Evolutionary conservation across 2,113 vertebrate genomes (phyloP), one percentile per base, ranked within the genome.

Genomic region (Dromaius novaehollandiae): DNA sequence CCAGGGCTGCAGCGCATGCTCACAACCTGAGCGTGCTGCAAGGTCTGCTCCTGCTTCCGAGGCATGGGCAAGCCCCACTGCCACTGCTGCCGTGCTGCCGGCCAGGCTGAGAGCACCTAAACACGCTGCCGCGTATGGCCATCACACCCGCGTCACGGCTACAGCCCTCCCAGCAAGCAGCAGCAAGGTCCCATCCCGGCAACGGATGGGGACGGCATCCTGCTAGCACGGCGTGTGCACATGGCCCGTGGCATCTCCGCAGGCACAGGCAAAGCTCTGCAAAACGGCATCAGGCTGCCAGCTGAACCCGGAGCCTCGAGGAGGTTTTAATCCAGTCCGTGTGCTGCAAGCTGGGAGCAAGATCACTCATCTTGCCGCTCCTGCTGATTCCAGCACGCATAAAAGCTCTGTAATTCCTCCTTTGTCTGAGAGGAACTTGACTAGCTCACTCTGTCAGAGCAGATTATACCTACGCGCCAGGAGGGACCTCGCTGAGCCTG

Each of bases 171-270:
- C 1, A 24, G 18, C 13, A 28, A 79, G 38, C 12, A 26, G 53
- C 30, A 19, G 51, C 0, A 0, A 48, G 80, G 8, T 53, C 38
- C 25, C 44, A 93, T 86, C 17, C 53, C 9, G 18, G 30, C 0
- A 1, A 26, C 0, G 0, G 20, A 53, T 63, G 28, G 30, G 17
- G 20, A 48, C 4, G 19, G 11, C 55, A 55, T 44, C 48, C 63
- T 51, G 30, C 44, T 44, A 55, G 22, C 70, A 44, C 68, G 1
- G 0, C 2, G 4, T n/a, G 38, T 28, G 13, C 58, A 60, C 9
- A 0, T 30, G 1, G 0, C 42, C 32, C 0, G 0, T 0, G 3
- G 60, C 19, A 36, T 4, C 58, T 38, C 46, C 1, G 18, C 56
- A 60, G 56, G 30, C 30, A 60, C 32, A 34, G 32, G 56, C 56